These are phyloP conservation scores for Apaloderma vittatum DNA, from an alignment of 2,113 vertebrate species.

Conservation along the genomic window DNA sequence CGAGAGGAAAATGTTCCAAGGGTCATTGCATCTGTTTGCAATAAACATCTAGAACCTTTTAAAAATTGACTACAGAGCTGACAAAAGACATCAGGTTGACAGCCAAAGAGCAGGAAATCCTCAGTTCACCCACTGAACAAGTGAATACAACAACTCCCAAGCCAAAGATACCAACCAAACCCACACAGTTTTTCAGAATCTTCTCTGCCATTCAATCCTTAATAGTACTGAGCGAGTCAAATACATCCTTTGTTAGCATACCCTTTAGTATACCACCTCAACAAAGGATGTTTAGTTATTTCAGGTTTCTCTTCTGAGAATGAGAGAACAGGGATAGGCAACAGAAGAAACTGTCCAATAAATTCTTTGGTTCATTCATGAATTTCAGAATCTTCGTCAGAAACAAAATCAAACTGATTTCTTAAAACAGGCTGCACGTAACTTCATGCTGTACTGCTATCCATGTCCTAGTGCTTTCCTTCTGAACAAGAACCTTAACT, in stretches of 20 bases:
- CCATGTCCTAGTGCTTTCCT: neutral
- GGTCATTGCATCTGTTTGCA: constrained; percentile 44
- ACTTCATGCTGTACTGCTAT: neutral
- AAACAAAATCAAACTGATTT: neutral
- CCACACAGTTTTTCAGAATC: neutral
- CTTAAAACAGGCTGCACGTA: neutral
- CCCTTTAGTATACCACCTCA: neutral
- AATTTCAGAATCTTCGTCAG: neutral
- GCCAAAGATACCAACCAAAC: neutral
- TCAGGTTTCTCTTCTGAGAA: neutral
- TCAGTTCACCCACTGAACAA: constrained; percentile 8
- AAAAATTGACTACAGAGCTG: constrained; percentile 36
- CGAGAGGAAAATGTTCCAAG: constrained; percentile 38
- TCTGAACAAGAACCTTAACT: neutral
- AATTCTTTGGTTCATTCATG: neutral
- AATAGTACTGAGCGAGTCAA: neutral
- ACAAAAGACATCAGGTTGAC: constrained; percentile 48
- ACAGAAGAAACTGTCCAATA: neutral
- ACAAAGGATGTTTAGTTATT: neutral
- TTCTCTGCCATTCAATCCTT: neutral
- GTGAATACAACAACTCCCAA: neutral
- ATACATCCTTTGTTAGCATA: neutral
- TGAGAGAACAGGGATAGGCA: neutral
- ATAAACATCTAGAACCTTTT: constrained; percentile 8
- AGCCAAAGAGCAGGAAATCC: neutral